phyloP scores from a whole-genome alignment of 2,888 invertebrate genomes.

The Camptogramma bilineatum region DNA sequence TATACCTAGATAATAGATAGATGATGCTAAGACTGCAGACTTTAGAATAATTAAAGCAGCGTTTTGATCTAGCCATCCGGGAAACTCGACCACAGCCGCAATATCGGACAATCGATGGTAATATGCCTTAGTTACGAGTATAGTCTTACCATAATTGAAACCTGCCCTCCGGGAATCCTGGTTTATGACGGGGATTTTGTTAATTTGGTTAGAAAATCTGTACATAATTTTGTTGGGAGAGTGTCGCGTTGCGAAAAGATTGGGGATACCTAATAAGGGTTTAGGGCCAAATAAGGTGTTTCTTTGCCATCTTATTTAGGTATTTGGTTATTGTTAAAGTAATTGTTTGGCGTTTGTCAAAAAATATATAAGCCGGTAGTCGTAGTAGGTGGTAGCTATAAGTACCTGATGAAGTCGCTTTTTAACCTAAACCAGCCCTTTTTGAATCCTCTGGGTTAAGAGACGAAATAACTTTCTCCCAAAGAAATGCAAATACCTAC shows the following conservation, averaged over 20 bases:
- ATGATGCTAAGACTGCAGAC: neutral
- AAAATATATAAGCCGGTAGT: no score
- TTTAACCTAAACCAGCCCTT: no score
- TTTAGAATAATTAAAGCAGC: slow-evolving; percentile 38
- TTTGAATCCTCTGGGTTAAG: no score
- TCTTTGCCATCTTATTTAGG: neutral
- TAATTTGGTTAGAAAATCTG: slow-evolving; percentile 28
- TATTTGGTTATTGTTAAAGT: no score
- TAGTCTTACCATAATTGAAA: slow-evolving; percentile 32
- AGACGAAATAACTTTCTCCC: no score
- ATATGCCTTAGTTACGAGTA: slow-evolving; percentile 34
- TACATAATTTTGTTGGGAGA: slow-evolving; percentile 14
- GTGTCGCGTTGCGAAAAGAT: slow-evolving; percentile 14
- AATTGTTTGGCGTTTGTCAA: no score
- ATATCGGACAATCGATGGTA: slow-evolving; percentile 39
- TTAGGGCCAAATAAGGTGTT: neutral
- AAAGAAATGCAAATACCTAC: no score
- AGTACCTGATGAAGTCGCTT: no score
- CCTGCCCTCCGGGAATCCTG: slow-evolving; percentile 15
- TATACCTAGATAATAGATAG: no score
- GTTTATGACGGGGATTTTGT: slow-evolving; percentile 30
- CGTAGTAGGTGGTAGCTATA: no score
- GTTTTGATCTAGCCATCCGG: slow-evolving; percentile 35
- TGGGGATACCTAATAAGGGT: slow-evolving; percentile 7
- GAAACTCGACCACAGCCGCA: slow-evolving; percentile 28